Percentiles rank a stretch among this genome's conserved stretches.
Conservation (phyloP, 1,140 invertebrate genomes). For the Aphelenchoides avenae region DNA sequence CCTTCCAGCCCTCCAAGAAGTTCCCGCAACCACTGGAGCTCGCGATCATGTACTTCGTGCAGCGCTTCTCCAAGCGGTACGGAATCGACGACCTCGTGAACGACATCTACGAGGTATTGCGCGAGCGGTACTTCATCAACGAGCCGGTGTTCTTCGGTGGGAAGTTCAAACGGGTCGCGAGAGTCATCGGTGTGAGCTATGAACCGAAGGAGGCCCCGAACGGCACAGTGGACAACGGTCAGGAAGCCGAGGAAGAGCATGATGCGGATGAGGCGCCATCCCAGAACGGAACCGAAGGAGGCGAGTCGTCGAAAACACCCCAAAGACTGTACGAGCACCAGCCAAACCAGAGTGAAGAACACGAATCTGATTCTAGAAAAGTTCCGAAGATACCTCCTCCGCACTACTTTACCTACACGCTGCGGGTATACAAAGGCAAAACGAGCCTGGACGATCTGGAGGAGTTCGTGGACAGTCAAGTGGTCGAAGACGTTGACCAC, state of each 20-base stretch:
- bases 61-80: slow-evolving; percentile 10
- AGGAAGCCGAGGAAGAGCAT: neutral
- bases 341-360: slow-evolving; percentile 11
- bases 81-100: slow-evolving; percentile 32
- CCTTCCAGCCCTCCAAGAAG: neutral
- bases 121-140: slow-evolving; percentile 16
- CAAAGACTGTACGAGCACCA: neutral
- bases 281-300: slow-evolving; percentile 5
- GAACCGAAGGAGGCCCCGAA: neutral
- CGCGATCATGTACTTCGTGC: slow-evolving; percentile 25
- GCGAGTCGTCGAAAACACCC: neutral
- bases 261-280: too few species aligned
- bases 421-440: too few species aligned
- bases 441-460: too few species aligned
- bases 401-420: slow-evolving; percentile 17
- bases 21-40: slow-evolving; percentile 18
- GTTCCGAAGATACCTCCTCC: neutral
- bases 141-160: slow-evolving; percentile 10
- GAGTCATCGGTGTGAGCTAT: neutral
- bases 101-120: slow-evolving; percentile 20
- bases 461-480: too few species aligned
- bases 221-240: slow-evolving; percentile 1
- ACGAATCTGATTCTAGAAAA: slow-evolving; percentile 2
- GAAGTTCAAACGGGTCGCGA: neutral
- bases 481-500: too few species aligned